phyloP scores from a whole-genome alignment of 2,888 invertebrate genomes.

The Steinernema hermaphroditum region DNA sequence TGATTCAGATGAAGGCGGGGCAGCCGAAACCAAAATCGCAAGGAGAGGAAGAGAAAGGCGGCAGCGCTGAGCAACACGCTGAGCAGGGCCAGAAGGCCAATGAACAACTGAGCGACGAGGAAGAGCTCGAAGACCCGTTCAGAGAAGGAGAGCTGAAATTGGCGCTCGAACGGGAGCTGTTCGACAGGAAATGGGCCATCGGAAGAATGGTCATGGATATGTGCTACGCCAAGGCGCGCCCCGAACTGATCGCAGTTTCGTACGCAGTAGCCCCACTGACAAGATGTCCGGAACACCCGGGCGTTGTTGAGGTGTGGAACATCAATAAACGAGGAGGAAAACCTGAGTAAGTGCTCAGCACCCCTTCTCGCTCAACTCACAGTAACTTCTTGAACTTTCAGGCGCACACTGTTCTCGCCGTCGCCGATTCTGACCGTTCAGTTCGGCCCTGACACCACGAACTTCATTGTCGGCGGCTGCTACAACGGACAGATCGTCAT shows the following conservation, averaged over 20 bases:
- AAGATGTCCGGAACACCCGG: background rate
- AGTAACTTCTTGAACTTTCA: background rate
- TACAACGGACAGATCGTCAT: slow-evolving; percentile 2
- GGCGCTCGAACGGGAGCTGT: background rate
- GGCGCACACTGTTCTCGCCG: background rate
- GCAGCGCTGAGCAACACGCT: background rate
- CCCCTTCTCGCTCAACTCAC: too few relatives aligned
- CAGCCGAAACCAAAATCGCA: background rate
- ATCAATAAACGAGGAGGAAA: too few relatives aligned
- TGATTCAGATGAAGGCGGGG: background rate
- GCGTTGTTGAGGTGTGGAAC: slow-evolving; percentile 4
- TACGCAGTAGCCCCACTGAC: background rate
- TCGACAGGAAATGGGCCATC: background rate
- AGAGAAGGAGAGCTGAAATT: background rate
- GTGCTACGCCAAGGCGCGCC: background rate
- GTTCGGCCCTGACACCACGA: background rate
- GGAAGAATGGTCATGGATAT: background rate
- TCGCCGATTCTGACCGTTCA: background rate
- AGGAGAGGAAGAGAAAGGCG: background rate
- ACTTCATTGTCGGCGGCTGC: background rate
- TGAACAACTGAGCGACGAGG: background rate
- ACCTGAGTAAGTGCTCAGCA: background rate
- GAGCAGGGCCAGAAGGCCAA: background rate
- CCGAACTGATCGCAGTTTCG: background rate
- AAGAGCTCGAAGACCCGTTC: background rate